Percentiles rank a stretch among this genome's conserved stretches.
Evolutionary conservation across 2,113 vertebrate genomes (phyloP).

Genomic region (Myrmophylax atrothorax): DNA sequence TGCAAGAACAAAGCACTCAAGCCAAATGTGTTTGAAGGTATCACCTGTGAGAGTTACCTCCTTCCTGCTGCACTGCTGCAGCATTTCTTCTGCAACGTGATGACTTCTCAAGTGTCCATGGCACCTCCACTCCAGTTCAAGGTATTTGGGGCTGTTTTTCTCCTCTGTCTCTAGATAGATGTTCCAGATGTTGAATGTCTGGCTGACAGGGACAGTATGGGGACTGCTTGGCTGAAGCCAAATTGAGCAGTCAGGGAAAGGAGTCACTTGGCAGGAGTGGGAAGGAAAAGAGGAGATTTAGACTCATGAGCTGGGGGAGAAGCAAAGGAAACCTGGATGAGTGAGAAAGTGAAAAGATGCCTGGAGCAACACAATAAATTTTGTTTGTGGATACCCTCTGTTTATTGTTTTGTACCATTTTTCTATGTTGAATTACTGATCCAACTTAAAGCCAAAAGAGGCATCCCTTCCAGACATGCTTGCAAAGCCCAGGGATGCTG

Average conservation of each 20-base stretch:
- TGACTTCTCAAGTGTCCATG: background rate
- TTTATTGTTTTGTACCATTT: no score
- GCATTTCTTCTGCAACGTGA: background rate
- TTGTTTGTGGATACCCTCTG: no score
- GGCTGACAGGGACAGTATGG: background rate
- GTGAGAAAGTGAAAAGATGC: background rate
- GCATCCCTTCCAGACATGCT: no score
- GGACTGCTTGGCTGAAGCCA: background rate
- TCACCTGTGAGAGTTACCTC: background rate
- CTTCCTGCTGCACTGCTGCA: background rate
- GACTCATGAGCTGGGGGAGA: background rate
- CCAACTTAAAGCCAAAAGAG: no score
- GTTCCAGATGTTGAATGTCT: background rate
- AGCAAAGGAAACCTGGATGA: no score
- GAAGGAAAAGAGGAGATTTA: background rate
- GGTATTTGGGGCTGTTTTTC: background rate
- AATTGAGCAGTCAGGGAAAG: background rate
- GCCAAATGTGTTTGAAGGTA: background rate
- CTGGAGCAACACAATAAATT: background rate
- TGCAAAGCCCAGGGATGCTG: no score
- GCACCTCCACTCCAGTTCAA: background rate
- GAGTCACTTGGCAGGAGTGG: background rate
- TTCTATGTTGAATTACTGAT: no score
- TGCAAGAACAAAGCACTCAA: background rate
- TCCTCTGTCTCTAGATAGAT: background rate